Evolutionary conservation across 2,113 vertebrate species (phyloP).

Genomic region (Anoplopoma fimbria): DNA sequence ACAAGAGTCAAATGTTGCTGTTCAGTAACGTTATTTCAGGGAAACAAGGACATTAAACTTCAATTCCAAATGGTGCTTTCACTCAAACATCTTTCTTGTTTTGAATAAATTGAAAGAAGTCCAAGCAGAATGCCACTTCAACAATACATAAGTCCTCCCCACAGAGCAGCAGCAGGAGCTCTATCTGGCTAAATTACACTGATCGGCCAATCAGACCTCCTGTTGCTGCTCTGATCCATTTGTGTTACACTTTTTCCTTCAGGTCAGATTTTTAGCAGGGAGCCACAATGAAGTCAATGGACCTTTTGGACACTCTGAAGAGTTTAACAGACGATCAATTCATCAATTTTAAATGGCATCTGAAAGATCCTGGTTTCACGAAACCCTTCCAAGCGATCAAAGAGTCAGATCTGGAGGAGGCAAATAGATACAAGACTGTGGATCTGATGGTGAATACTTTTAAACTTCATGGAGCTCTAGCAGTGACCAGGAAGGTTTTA

Average conservation of each 20-base stretch:
- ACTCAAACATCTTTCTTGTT: not conserved
- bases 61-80: too few relatives aligned
- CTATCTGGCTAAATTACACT: not conserved
- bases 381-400: not conserved
- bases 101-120: too few relatives aligned
- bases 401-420: not conserved
- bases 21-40: too few relatives aligned
- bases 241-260: not conserved
- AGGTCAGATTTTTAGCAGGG: not conserved
- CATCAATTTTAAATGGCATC: not conserved
- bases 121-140: too few relatives aligned
- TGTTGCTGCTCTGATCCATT: not conserved
- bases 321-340: not conserved
- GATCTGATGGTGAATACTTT: not conserved
- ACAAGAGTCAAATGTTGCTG: too few relatives aligned
- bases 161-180: too few relatives aligned
- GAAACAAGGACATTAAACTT: too few relatives aligned
- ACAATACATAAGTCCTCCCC: too few relatives aligned
- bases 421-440: not conserved
- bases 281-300: not conserved
- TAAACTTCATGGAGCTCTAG: not conserved
- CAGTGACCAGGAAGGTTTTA: conserved; percentile 5
- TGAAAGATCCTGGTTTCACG: not conserved
- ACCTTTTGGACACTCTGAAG: not conserved
- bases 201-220: not conserved